Evolutionary conservation across 2,797 vertebrate genomes (phyloP).

Genomic region (Limosa lapponica): DNA sequence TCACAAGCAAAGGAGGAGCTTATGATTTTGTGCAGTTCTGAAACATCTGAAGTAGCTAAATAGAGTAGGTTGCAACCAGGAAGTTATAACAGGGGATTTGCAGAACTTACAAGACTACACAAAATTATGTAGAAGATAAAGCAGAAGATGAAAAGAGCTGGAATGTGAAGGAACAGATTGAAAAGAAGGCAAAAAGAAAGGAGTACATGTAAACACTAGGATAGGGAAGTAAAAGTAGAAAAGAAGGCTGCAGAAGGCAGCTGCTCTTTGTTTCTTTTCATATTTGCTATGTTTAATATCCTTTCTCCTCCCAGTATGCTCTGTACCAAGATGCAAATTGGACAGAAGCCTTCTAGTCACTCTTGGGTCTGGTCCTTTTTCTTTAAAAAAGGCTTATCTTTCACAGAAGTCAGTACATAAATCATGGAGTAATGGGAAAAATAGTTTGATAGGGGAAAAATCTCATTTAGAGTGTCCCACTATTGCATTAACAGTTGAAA

Average conservation of each 20-base stretch:
- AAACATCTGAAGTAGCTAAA: neutral
- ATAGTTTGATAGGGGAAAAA: neutral
- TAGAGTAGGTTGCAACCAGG: neutral
- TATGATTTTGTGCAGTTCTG: neutral
- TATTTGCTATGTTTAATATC: neutral
- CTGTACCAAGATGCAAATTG: neutral
- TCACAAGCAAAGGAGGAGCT: neutral
- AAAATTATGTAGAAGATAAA: neutral
- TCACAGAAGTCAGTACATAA: neutral
- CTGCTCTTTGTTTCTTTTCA: neutral
- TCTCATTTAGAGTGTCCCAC: neutral
- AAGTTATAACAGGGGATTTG: neutral
- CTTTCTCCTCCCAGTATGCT: fast-evolving
- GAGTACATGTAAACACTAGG: neutral
- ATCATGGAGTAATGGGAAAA: neutral
- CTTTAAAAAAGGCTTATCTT: neutral
- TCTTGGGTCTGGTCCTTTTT: neutral
- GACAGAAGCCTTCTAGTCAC: neutral
- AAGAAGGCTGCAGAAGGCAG: neutral
- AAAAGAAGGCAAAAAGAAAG: neutral
- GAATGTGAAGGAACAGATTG: neutral
- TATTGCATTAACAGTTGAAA: neutral
- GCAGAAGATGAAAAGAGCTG: neutral
- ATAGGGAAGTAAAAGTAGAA: neutral
- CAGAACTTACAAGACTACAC: neutral